A percentile compares a stretch with the other conserved stretches of the same genome.
phyloP scores from a whole-genome alignment of 1,140 invertebrate genomes.

The Bombus impatiens region DNA sequence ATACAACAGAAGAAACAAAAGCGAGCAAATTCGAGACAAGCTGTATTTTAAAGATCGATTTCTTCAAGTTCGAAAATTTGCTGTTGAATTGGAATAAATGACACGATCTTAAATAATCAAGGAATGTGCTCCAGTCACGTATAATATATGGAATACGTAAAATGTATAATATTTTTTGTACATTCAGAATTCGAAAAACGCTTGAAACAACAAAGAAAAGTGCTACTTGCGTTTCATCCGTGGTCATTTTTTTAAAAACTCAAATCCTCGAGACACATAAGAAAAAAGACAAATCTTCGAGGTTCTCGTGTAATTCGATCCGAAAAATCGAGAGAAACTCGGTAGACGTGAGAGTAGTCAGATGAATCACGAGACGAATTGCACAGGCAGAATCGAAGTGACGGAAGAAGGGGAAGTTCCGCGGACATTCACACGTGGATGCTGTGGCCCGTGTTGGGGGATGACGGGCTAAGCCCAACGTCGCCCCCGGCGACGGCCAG shows the following conservation, averaged over 20 bases:
- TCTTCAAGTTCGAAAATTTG: not conserved
- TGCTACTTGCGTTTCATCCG: too few relatives aligned
- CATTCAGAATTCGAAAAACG: too few relatives aligned
- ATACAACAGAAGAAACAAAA: not conserved
- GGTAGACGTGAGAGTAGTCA: not conserved
- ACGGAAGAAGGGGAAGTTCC: conserved; percentile 37
- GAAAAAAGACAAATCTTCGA: not conserved
- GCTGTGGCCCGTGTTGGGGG: conserved; percentile 81
- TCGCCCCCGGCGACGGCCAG: conserved; percentile 68
- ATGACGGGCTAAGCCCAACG: conserved; percentile 80
- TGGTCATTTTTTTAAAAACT: too few relatives aligned
- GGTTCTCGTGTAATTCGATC: too few relatives aligned
- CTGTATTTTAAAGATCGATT: too few relatives aligned
- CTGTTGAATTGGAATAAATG: too few relatives aligned
- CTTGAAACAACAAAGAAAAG: too few relatives aligned
- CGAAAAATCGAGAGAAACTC: not conserved
- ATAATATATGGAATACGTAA: too few relatives aligned
- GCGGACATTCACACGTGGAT: conserved; percentile 73
- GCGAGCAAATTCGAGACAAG: too few relatives aligned
- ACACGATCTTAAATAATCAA: too few relatives aligned
- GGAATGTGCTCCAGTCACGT: too few relatives aligned
- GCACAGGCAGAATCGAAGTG: conserved; percentile 51
- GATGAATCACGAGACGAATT: conserved; percentile 39
- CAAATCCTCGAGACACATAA: not conserved
- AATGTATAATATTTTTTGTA: too few relatives aligned